phyloP scores from a whole-genome alignment of 92 coral and sea anemone genomes.

The Montipora capitata region DNA sequence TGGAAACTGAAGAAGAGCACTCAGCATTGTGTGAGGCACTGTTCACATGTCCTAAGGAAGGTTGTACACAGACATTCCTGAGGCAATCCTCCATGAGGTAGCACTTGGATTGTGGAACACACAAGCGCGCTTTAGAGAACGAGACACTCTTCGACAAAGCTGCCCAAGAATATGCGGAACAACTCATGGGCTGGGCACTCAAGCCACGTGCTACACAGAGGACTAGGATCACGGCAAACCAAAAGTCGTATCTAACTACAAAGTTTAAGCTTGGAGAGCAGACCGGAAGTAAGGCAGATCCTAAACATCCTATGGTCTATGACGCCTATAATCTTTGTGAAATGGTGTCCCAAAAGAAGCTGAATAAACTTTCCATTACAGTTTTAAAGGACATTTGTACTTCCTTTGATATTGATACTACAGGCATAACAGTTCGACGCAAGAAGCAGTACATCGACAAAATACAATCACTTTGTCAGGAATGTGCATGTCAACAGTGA shows the following conservation, averaged over 20 bases:
- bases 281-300: constrained; percentile 71
- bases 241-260: constrained; percentile 62
- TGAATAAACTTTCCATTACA: constrained; percentile 46
- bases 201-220: constrained; percentile 65
- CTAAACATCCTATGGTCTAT: constrained; percentile 58
- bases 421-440: constrained; percentile 42
- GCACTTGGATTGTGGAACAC: constrained; percentile 67
- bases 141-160: constrained; percentile 68
- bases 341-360: constrained; percentile 3
- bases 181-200: constrained; percentile 76
- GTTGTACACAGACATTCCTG: constrained; percentile 58
- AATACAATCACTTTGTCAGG: constrained; percentile 51
- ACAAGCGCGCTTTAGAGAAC: constrained; percentile 54
- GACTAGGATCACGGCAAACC: constrained; percentile 67
- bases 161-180: constrained; percentile 53
- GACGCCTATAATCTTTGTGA: not conserved
- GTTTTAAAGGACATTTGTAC: constrained; percentile 59
- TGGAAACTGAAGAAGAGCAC: not conserved
- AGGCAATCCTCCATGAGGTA: constrained; percentile 69
- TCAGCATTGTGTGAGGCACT: not conserved
- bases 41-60: constrained; percentile 62
- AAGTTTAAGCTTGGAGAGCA: constrained; percentile 81
- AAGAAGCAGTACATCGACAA: constrained; percentile 56
- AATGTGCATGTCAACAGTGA: constrained; percentile 43
- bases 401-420: constrained; percentile 18